phyloP scores from a whole-genome alignment of 2,888 invertebrate genomes.

The Mylabris sibirica region DNA sequence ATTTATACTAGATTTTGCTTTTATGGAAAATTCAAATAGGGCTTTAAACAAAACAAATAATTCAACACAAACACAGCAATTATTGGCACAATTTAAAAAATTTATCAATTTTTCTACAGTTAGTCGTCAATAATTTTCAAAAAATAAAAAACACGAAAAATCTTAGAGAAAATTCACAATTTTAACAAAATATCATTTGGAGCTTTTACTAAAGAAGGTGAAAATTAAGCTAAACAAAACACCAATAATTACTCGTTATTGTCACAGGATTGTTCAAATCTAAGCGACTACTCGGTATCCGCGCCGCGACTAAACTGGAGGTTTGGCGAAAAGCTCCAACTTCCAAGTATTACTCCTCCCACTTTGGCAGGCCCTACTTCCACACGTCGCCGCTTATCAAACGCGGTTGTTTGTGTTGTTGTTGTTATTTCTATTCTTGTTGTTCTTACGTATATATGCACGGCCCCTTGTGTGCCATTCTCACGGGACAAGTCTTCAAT shows the following conservation, averaged over 20 bases:
- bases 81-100: neutral
- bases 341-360: constrained; percentile 57
- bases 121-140: neutral
- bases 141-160: neutral
- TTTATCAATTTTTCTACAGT: neutral
- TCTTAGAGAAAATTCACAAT: neutral
- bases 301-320: constrained; percentile 52
- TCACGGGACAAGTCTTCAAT: constrained; percentile 45
- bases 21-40: neutral
- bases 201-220: neutral
- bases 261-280: neutral
- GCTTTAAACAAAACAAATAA: constrained; percentile 8
- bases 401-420: constrained; percentile 24
- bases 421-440: neutral
- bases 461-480: constrained; percentile 40
- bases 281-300: constrained; percentile 12
- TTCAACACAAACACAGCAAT: neutral
- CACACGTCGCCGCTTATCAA: constrained; percentile 56
- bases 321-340: constrained; percentile 51
- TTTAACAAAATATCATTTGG: neutral
- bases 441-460: constrained; percentile 41
- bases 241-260: neutral
- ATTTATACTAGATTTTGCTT: constrained; percentile 23
- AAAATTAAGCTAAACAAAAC: neutral
- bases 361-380: constrained; percentile 51